Evolutionary conservation across 2,888 invertebrate genomes (phyloP).

Genomic region (Phalangium opilio): DNA sequence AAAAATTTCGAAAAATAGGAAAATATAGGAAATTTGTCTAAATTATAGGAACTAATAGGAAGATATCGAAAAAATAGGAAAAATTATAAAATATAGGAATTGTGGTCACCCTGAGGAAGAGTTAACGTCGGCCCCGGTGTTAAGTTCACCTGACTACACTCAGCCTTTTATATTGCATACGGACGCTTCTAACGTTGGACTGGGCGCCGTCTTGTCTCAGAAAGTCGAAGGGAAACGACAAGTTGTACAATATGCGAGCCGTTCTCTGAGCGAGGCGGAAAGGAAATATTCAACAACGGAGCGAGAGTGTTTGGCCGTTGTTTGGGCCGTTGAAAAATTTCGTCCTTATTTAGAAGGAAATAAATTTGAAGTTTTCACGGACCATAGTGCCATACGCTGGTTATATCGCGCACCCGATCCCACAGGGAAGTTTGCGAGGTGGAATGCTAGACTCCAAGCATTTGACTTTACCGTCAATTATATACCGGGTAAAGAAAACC

Average conservation of each 20-base stretch:
- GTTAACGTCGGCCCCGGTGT: constrained; percentile 13
- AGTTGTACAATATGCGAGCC: constrained; percentile 20
- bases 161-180: constrained; percentile 20
- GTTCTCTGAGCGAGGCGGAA: neutral
- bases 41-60: too few species aligned
- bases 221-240: constrained; percentile 12
- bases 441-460: constrained; percentile 31
- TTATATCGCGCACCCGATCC: constrained; percentile 30
- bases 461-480: constrained; percentile 30
- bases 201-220: constrained; percentile 23
- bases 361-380: constrained; percentile 29
- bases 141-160: constrained; percentile 17
- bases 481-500: constrained; percentile 28
- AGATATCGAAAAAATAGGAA: too few species aligned
- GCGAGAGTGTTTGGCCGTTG: constrained; percentile 28
- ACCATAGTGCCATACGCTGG: constrained; percentile 36
- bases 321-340: constrained; percentile 30
- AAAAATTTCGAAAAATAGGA: too few species aligned
- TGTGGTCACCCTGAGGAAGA: too few species aligned
- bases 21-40: too few species aligned
- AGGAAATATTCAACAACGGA: constrained; percentile 31
- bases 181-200: constrained; percentile 20
- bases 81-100: too few species aligned
- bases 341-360: constrained; percentile 30
- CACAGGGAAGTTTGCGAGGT: constrained; percentile 31